Conservation (phyloP, 2,888 invertebrate genomes). For the Pyrrhia umbra region DNA sequence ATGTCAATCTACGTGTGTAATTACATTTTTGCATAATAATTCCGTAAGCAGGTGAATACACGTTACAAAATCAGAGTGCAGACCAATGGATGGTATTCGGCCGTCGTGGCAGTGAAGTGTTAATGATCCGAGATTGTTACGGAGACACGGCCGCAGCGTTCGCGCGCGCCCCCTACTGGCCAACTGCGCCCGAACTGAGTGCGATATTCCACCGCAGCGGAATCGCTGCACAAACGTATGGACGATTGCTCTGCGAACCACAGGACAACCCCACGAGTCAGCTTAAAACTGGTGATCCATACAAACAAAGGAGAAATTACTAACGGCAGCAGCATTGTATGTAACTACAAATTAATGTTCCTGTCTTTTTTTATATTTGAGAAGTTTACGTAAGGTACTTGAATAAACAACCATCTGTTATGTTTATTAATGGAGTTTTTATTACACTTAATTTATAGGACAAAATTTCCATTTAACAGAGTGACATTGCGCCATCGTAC, state of each 20-base stretch:
- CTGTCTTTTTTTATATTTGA: neutral
- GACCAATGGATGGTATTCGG: slow-evolving; percentile 70
- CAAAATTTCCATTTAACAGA: slow-evolving; percentile 83
- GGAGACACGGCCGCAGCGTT: slow-evolving; percentile 67
- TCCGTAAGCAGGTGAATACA: slow-evolving; percentile 58
- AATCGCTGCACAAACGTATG: slow-evolving; percentile 58
- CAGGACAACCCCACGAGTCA: slow-evolving; percentile 20
- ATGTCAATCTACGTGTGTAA: neutral
- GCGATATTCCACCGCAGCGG: slow-evolving; percentile 69
- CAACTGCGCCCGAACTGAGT: slow-evolving; percentile 64
- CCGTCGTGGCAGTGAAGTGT: slow-evolving; percentile 67
- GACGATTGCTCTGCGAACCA: slow-evolving; percentile 61
- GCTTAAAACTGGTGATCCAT: slow-evolving; percentile 15
- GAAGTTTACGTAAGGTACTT: neutral
- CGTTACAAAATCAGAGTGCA: slow-evolving; percentile 61
- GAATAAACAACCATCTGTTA: neutral
- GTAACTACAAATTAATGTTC: neutral
- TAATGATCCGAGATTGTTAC: slow-evolving; percentile 67
- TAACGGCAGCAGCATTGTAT: slow-evolving; percentile 13
- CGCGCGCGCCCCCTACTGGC: slow-evolving; percentile 72
- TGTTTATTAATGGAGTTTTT: slow-evolving; percentile 15
- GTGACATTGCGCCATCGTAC: slow-evolving; percentile 84
- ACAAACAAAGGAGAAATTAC: slow-evolving; percentile 22
- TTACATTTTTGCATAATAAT: neutral
- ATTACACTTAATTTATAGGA: slow-evolving; percentile 66